Percentiles rank a stretch among this genome's conserved stretches.
These are phyloP conservation scores for Microchirus variegatus DNA, from an alignment of 2,797 vertebrate genomes.

Conservation along the genomic window DNA sequence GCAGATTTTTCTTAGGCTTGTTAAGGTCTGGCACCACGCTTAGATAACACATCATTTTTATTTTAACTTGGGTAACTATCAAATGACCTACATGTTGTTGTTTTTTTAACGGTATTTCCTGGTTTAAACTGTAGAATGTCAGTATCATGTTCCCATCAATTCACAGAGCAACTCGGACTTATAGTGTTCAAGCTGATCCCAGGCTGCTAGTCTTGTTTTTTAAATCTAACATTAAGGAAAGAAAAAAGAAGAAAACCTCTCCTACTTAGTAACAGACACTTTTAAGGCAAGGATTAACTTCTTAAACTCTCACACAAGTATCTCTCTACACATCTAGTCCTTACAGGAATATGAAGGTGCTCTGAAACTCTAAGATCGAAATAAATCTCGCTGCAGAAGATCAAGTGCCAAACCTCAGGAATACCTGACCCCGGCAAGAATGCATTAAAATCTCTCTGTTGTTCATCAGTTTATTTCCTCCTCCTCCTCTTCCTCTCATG, in stretches of 20 bases:
- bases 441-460: slow-evolving; percentile 52
- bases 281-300: slow-evolving; percentile 48
- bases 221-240: slow-evolving; percentile 25
- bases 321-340: slow-evolving; percentile 36
- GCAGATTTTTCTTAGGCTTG: background rate
- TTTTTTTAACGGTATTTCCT: background rate
- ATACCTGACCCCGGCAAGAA: slow-evolving; percentile 66
- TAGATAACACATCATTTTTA: background rate
- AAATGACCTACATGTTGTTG: background rate
- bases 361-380: slow-evolving; percentile 62
- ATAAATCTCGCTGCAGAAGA: slow-evolving; percentile 66
- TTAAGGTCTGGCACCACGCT: background rate
- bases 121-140: background rate
- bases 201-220: slow-evolving; percentile 48
- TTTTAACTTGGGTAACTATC: background rate
- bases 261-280: slow-evolving; percentile 51
- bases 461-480: slow-evolving; percentile 44
- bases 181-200: slow-evolving; percentile 69
- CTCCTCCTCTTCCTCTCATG: slow-evolving; percentile 19
- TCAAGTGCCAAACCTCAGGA: too few species aligned
- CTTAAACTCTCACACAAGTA: slow-evolving; percentile 61
- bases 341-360: slow-evolving; percentile 38
- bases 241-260: slow-evolving; percentile 10
- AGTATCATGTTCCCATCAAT: background rate
- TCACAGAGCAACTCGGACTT: too few species aligned